Percentiles rank a stretch among this genome's conserved stretches.
phyloP scores from a whole-genome alignment of 2,797 vertebrate genomes.

The Crax fasciolata region DNA sequence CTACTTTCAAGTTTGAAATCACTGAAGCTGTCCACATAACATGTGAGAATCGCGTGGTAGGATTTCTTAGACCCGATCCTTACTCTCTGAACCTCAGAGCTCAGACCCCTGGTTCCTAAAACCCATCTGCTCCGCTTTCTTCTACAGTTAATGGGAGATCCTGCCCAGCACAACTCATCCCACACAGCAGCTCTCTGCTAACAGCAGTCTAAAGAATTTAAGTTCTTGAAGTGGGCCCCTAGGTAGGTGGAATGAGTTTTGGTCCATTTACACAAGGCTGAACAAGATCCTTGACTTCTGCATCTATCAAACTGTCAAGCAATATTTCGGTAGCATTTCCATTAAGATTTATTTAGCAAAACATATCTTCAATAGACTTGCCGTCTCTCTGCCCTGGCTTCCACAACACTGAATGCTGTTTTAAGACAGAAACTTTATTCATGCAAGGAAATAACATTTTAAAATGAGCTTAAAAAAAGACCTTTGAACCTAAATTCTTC shows the following conservation, averaged over 20 bases:
- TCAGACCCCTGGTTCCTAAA: background rate
- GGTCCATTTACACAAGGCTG: background rate
- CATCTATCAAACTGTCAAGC: background rate
- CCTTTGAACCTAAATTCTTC: background rate
- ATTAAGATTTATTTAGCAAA: background rate
- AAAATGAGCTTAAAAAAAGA: background rate
- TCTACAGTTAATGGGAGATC: background rate
- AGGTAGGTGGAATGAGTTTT: background rate
- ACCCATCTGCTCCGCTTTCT: background rate
- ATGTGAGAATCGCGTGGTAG: background rate
- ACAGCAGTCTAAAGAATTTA: rapidly evolving
- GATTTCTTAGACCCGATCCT: background rate
- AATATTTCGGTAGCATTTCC: background rate
- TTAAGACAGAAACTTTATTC: background rate
- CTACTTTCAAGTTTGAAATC: background rate
- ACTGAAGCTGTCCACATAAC: background rate
- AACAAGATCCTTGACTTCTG: background rate
- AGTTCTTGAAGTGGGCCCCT: background rate
- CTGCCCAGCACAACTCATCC: rapidly evolving
- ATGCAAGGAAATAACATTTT: background rate
- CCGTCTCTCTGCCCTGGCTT: background rate
- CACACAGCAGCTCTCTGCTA: background rate
- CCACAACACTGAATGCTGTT: background rate
- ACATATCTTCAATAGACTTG: background rate
- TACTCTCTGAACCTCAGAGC: background rate